These are phyloP conservation scores for Chroicocephalus ridibundus DNA, from an alignment of 2,113 vertebrate genomes.

Conservation along the genomic window DNA sequence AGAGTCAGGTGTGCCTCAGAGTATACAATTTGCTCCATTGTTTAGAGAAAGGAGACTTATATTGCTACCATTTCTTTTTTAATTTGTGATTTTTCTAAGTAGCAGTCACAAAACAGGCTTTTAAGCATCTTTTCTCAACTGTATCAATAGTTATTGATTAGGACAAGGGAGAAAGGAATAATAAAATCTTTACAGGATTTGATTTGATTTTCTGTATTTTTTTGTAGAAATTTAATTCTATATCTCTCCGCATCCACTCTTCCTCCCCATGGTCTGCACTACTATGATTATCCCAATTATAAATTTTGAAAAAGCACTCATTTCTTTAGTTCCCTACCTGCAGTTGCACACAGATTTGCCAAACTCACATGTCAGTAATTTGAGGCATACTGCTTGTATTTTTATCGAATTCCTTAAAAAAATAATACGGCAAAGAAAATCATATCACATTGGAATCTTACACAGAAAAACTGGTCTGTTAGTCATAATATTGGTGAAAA, in stretches of 20 bases:
- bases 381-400: neutral
- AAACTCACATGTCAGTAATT: constrained; percentile 1
- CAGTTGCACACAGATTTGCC: neutral
- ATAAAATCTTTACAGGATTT: neutral
- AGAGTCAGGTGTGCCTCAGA: constrained; percentile 52
- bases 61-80: constrained; percentile 56
- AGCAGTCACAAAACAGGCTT: constrained; percentile 12
- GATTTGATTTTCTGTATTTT: neutral
- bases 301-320: neutral
- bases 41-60: constrained; percentile 52
- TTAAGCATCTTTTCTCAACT: constrained; percentile 20
- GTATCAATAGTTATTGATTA: constrained; percentile 15
- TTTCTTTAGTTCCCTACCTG: neutral
- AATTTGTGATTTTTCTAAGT: constrained; percentile 46
- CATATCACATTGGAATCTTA: neutral
- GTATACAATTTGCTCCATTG: constrained; percentile 60
- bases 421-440: neutral
- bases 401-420: neutral
- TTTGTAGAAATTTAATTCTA: neutral
- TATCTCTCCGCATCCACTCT: neutral
- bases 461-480: constrained; percentile 6
- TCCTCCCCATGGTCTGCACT: neutral
- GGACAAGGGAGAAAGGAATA: neutral
- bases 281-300: neutral
- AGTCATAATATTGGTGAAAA: constrained; percentile 42